Base-by-base conservation (phyloP, 2,113 vertebrate species). In the Monarcha castaneiventris region DNA sequence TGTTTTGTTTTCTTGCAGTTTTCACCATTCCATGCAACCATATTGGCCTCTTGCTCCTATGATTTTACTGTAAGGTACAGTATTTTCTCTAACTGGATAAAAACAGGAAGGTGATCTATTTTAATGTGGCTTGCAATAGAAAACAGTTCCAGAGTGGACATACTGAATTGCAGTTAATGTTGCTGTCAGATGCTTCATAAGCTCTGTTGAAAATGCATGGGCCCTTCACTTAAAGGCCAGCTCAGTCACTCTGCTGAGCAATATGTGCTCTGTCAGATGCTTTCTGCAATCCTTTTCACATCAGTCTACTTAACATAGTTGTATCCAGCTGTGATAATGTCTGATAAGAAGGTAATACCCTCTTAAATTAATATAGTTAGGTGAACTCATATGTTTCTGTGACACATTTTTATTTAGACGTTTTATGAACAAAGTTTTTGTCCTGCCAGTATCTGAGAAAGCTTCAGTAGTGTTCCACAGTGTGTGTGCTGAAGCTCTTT, bases 31-130 rank as follows among this genome's bases (percentile, higher is more conserved):
- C 98, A 98, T 56, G 93, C 93, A 84, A 97, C 97, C 1, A 51
- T 98, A 89, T 68, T 99, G 97, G 99, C 98, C 4, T 99, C 99
- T 79, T 99, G 99, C 94, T 99, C 99, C 48, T 99, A 99, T 63
- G 99, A 99, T 97, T 99, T 99, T 97, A 99, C 98, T 61, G 99
- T 99, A 96, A 98, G 99, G 99, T 99, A 98, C 68, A 80, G 95
- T 97, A 68, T 55, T 58, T 86, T 93, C 94, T 63, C 94, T 55
- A 17, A 79, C 37, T 90, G 49, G 10, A 63, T 95, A 80, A 63
- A 66, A 73, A 56, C 72, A 44, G 26, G n/a, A 89, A 77, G 19
- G 59, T 56, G n/a, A 83, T 84, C 54, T 48, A 49, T 49, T 91
- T 84, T 85, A 33, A 26, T 66, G 17, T 67, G 33, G 2, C 35